These are phyloP conservation scores for Pomacea maculata DNA, from an alignment of 1,140 invertebrate genomes.

Conservation along the genomic window DNA sequence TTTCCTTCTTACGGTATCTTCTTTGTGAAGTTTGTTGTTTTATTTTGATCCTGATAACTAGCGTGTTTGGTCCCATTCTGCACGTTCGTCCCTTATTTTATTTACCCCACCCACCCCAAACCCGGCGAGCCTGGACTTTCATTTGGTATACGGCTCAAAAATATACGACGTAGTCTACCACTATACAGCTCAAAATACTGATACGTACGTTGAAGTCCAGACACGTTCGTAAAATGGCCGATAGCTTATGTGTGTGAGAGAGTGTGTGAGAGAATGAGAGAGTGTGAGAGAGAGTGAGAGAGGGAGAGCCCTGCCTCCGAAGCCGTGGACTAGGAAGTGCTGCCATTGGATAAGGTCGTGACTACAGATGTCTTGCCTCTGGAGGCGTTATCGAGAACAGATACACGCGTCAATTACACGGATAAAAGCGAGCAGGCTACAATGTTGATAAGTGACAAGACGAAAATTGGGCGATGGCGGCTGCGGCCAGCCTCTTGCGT, in stretches of 20 bases:
- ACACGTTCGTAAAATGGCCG: too few relatives aligned
- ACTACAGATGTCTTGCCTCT: conserved; percentile 8
- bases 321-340: neutral
- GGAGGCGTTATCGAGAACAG: neutral
- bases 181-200: too few relatives aligned
- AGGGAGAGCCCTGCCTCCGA: neutral
- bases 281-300: neutral
- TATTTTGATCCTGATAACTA: too few relatives aligned
- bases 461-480: neutral
- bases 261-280: neutral
- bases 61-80: too few relatives aligned
- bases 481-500: neutral
- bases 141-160: too few relatives aligned
- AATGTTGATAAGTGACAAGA: conserved; percentile 11
- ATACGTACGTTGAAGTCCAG: too few relatives aligned
- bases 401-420: neutral
- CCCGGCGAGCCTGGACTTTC: too few relatives aligned
- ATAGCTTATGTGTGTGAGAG: neutral
- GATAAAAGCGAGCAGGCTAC: neutral
- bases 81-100: too few relatives aligned
- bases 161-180: too few relatives aligned
- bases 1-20: too few relatives aligned
- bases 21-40: too few relatives aligned
- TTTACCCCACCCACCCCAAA: too few relatives aligned
- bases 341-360: neutral